Conservation (phyloP, 2,888 invertebrate genomes). For the Xanthorhoe designata region DNA sequence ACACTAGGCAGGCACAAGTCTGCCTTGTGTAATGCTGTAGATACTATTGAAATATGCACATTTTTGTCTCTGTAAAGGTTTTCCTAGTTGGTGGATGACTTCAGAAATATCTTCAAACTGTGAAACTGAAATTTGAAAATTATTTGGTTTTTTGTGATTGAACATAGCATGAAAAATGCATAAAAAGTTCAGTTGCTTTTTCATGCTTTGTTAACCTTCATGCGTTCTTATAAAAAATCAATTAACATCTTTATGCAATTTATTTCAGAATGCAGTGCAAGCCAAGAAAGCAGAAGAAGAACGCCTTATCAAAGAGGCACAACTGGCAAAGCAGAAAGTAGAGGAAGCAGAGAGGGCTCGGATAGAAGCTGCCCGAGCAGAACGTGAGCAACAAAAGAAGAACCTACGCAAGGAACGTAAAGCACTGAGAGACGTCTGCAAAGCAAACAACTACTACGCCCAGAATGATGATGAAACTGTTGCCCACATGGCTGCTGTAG, state of each 20-base stretch:
- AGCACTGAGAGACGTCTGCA: constrained; percentile 90
- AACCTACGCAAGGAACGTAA: constrained; percentile 95
- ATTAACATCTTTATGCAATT: too few species aligned
- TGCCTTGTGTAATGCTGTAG: not conserved
- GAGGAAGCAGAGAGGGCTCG: constrained; percentile 93
- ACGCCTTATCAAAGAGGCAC: constrained; percentile 89
- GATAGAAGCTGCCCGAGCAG: constrained; percentile 93
- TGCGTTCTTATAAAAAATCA: too few species aligned
- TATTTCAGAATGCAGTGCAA: constrained; percentile 89
- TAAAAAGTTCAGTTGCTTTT: too few species aligned
- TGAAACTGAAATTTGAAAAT: too few species aligned
- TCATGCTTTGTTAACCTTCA: too few species aligned
- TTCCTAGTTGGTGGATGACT: not conserved
- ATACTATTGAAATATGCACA: too few species aligned
- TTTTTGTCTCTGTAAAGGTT: not conserved
- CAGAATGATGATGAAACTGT: constrained; percentile 90
- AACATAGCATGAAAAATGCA: too few species aligned
- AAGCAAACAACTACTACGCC: constrained; percentile 92
- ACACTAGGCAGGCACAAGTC: too few species aligned
- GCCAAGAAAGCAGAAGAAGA: constrained; percentile 94
- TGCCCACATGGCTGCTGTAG: constrained; percentile 95
- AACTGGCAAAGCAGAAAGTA: constrained; percentile 90
- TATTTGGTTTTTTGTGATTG: too few species aligned
- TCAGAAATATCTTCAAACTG: too few species aligned
- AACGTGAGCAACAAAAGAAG: constrained; percentile 94